Percentiles rank a stretch among this genome's conserved stretches.
These are phyloP conservation scores for Ctenoplectra terminalis DNA, from an alignment of 1,140 invertebrate species.

Conservation along the genomic window DNA sequence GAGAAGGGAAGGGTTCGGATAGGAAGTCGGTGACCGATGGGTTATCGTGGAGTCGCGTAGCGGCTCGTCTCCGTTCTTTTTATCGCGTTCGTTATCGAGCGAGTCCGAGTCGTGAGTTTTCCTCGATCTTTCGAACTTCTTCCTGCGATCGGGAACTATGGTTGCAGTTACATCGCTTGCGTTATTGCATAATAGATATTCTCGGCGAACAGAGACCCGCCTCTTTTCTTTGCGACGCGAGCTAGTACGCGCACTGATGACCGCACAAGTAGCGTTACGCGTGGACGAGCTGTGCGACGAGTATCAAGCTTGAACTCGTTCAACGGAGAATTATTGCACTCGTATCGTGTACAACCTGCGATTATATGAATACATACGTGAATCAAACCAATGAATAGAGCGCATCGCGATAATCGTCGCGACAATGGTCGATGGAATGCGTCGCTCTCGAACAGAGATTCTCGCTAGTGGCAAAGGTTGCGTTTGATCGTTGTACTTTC, in stretches of 20 bases:
- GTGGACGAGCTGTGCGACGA: too few species aligned
- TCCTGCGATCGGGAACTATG: conserved; percentile 16
- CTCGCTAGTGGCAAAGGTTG: background rate
- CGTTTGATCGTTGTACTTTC: background rate
- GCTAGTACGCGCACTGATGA: background rate
- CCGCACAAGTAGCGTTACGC: too few species aligned
- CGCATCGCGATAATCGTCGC: background rate
- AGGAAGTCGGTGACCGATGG: conserved; percentile 26
- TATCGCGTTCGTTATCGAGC: conserved; percentile 33
- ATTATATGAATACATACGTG: too few species aligned
- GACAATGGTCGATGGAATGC: background rate
- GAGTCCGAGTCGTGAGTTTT: background rate
- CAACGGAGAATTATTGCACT: conserved; percentile 15
- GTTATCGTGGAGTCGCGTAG: background rate
- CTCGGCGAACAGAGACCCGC: background rate
- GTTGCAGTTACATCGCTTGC: conserved; percentile 3
- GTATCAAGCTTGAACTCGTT: too few species aligned
- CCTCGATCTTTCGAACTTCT: conserved; percentile 12
- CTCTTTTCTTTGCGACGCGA: background rate
- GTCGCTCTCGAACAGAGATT: background rate
- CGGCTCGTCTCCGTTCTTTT: background rate
- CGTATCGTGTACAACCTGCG: too few species aligned
- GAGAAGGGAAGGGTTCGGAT: background rate
- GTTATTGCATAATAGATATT: conserved; percentile 30
- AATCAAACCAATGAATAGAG: too few species aligned